These are phyloP conservation scores for Oryzias dopingdopingensis DNA, from an alignment of 2,797 vertebrate species.

Conservation along the genomic window DNA sequence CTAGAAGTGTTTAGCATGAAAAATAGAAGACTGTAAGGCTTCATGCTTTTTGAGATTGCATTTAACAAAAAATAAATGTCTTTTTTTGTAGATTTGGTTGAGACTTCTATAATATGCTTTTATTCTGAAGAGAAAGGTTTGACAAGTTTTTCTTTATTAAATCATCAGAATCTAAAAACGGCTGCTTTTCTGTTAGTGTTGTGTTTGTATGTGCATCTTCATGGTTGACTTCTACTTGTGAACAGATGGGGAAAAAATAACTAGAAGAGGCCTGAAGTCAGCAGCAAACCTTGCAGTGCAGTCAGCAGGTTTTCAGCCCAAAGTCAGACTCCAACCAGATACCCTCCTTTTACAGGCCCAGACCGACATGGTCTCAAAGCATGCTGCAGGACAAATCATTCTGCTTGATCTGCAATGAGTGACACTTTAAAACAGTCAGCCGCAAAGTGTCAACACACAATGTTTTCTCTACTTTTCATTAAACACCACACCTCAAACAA, in stretches of 20 bases:
- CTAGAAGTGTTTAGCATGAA: too few relatives aligned
- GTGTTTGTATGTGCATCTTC: conserved; percentile 13
- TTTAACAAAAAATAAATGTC: too few relatives aligned
- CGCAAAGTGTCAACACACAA: conserved; percentile 21
- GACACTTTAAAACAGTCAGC: conserved; percentile 14
- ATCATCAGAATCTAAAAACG: too few relatives aligned
- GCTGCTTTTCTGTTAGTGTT: not conserved
- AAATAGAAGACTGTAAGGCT: too few relatives aligned
- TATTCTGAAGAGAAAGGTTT: too few relatives aligned
- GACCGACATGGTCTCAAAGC: conserved; percentile 36
- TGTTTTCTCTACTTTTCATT: not conserved
- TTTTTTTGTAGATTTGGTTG: too few relatives aligned
- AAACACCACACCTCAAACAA: conserved; percentile 16
- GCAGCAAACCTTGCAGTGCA: conserved; percentile 48
- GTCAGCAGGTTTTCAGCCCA: conserved; percentile 58
- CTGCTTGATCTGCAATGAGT: conserved; percentile 37
- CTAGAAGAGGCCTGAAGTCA: conserved; percentile 53
- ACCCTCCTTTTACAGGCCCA: conserved; percentile 43
- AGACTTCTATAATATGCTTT: too few relatives aligned
- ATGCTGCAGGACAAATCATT: conserved; percentile 17
- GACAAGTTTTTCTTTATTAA: too few relatives aligned
- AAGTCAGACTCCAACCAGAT: conserved; percentile 48
- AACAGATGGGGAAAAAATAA: conserved; percentile 48
- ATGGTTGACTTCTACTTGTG: conserved; percentile 26
- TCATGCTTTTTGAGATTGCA: too few relatives aligned